Evolutionary conservation across 2,797 vertebrate genomes (phyloP), one percentile per base, ranked within the genome.

Genomic region (Hephaestus fuliginosus): DNA sequence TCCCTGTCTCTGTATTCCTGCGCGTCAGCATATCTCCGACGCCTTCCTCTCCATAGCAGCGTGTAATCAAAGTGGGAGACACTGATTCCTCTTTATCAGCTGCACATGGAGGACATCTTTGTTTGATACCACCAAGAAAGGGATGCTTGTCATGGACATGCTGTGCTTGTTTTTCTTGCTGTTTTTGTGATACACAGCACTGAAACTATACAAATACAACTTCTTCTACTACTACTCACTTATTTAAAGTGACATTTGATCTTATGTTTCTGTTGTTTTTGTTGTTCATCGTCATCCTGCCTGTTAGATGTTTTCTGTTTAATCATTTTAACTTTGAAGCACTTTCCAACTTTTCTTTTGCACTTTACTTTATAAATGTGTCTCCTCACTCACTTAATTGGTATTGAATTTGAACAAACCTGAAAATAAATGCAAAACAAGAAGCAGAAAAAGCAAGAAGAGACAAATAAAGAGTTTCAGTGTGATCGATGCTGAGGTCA

Each of bases 21-120:
- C 46, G 13, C 10, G 84, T 91, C 89, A 91, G 89, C 86, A 84
- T 20, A 74, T 85, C 68, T 58, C 39, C 6, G 63, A 36, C 0
- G 17, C 49, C 69, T 77, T 70, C 33, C 36, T 55, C 11, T 61
- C 62, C 63, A 25, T 36, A 67, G 55, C 68, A 66, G 52, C 7
- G 3, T n/a, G 52, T 73, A 76, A 85, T 87, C 82, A 83, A 66
- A 81, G 53, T 25, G 18, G 30, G 68, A 57, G 57, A 68, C 80
- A 74, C 53, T 49, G 76, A 76, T 44, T 66, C 65, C 55, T 18
- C 43, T 70, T 81, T 63, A 90, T 86, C 83, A 62, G 70, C 39
- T 22, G 4, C 82, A 66, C 52, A 48, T 33, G 11, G 53, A 68
- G 57, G 73, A 70, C 41, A 15, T 74, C 66, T 81, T 60, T 36